Percentiles rank a stretch among this genome's conserved stretches.
Evolutionary conservation across 2,888 invertebrate genomes (phyloP).

Genomic region (Neoascia interrupta): DNA sequence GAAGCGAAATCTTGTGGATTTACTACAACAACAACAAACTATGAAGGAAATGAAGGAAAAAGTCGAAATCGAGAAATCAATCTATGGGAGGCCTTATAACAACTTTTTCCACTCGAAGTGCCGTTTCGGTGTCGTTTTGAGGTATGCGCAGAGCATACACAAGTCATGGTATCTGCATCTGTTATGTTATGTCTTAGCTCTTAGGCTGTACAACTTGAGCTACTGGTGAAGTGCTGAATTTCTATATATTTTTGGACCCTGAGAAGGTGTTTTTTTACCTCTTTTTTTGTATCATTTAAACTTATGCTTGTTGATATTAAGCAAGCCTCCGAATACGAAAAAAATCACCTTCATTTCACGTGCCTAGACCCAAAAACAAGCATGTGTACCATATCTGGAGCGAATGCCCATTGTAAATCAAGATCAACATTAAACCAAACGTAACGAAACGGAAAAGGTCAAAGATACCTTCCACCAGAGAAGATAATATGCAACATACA

Average conservation of each 20-base stretch:
- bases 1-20: slow-evolving; percentile 31
- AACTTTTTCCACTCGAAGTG: slow-evolving; percentile 59
- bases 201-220: slow-evolving; percentile 6
- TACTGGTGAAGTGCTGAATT: slow-evolving; percentile 11
- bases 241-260: slow-evolving; percentile 39
- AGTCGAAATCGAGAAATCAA: slow-evolving; percentile 59
- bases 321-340: too few relatives aligned
- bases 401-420: slow-evolving; percentile 49
- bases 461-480: slow-evolving; percentile 24
- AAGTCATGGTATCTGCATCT: slow-evolving; percentile 54
- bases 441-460: slow-evolving; percentile 26
- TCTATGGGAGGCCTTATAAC: slow-evolving; percentile 60
- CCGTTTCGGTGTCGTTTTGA: too few relatives aligned
- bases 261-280: slow-evolving; percentile 34
- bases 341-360: slow-evolving; percentile 20
- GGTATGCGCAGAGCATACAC: slow-evolving; percentile 30
- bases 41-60: slow-evolving; percentile 37
- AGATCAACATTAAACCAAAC: slow-evolving; percentile 45
- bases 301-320: slow-evolving; percentile 52
- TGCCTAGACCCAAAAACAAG: neutral
- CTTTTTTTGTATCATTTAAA: slow-evolving; percentile 24
- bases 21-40: slow-evolving; percentile 2
- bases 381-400: neutral
- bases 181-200: slow-evolving; percentile 17
- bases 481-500: neutral